Percentiles rank a stretch among this genome's conserved stretches.
Conservation (phyloP, 2,113 vertebrate genomes). For the Lethenteron reissneri region DNA sequence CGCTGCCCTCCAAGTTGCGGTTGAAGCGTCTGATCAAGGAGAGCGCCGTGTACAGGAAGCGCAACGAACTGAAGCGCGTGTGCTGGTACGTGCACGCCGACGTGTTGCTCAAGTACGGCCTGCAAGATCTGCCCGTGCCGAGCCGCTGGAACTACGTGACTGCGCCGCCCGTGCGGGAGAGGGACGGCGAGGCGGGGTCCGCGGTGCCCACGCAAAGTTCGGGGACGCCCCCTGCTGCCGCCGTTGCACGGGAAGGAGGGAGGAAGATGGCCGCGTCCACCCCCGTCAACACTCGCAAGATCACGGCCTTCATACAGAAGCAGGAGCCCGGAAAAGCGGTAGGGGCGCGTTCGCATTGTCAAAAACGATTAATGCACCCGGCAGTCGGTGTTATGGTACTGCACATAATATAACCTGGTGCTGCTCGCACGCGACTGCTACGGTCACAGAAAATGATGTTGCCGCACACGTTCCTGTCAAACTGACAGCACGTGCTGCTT, state of each 20-base stretch:
- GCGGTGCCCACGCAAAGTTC: background rate
- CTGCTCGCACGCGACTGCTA: too few species aligned
- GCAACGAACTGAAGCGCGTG: slow-evolving; percentile 35
- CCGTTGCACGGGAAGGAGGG: too few species aligned
- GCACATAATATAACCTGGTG: too few species aligned
- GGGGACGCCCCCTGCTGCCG: too few species aligned
- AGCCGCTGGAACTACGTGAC: slow-evolving; percentile 73
- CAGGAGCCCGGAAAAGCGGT: too few species aligned
- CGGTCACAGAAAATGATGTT: too few species aligned
- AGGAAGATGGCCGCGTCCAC: background rate
- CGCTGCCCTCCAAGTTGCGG: slow-evolving; percentile 16
- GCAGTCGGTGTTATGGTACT: too few species aligned
- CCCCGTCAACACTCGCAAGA: background rate
- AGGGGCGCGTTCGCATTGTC: too few species aligned
- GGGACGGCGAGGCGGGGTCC: slow-evolving; percentile 19
- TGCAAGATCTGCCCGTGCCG: slow-evolving; percentile 53
- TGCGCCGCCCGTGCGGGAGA: slow-evolving; percentile 29
- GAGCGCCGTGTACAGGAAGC: slow-evolving; percentile 69
- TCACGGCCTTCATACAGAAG: background rate
- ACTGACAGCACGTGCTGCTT: too few species aligned
- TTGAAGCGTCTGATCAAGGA: slow-evolving; percentile 56
- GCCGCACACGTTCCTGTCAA: too few species aligned
- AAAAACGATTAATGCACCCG: too few species aligned
- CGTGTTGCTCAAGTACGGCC: slow-evolving; percentile 40
- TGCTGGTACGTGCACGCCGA: slow-evolving; percentile 76